These are phyloP conservation scores for Perognathus longimembris DNA, from an alignment of 2,113 vertebrate genomes.

Conservation along the genomic window DNA sequence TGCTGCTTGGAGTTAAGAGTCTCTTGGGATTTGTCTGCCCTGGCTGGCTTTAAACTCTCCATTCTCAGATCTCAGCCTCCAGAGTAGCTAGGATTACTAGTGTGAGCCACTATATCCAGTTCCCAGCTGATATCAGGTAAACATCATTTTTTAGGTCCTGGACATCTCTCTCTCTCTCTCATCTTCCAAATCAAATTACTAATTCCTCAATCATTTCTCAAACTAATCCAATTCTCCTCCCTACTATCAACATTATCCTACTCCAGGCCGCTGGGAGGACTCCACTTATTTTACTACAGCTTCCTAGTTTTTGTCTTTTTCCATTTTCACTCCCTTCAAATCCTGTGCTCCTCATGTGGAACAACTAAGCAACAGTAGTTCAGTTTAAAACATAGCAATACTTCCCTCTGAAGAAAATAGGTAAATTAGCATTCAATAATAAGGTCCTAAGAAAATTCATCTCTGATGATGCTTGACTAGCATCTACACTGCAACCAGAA, in stretches of 20 bases:
- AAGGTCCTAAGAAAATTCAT: constrained; percentile 40
- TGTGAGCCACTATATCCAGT: background rate
- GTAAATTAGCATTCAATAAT: constrained; percentile 43
- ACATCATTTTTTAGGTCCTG: background rate
- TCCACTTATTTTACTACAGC: constrained; percentile 8
- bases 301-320: constrained; percentile 24
- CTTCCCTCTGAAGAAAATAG: constrained; percentile 24
- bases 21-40: too few relatives aligned
- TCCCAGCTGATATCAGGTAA: background rate
- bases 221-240: background rate
- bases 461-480: background rate
- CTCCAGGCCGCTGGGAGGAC: background rate
- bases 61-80: background rate
- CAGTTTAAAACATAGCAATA: background rate
- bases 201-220: constrained; percentile 47
- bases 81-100: too few relatives aligned
- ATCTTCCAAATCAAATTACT: constrained; percentile 19
- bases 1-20: too few relatives aligned
- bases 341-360: constrained; percentile 25
- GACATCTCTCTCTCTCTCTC: background rate
- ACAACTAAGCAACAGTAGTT: constrained; percentile 20
- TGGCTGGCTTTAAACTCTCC: background rate
- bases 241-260: background rate
- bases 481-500: background rate
- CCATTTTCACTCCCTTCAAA: background rate